phyloP scores from a whole-genome alignment of 1,140 invertebrate genomes.

The Macrostomum lignano region DNA sequence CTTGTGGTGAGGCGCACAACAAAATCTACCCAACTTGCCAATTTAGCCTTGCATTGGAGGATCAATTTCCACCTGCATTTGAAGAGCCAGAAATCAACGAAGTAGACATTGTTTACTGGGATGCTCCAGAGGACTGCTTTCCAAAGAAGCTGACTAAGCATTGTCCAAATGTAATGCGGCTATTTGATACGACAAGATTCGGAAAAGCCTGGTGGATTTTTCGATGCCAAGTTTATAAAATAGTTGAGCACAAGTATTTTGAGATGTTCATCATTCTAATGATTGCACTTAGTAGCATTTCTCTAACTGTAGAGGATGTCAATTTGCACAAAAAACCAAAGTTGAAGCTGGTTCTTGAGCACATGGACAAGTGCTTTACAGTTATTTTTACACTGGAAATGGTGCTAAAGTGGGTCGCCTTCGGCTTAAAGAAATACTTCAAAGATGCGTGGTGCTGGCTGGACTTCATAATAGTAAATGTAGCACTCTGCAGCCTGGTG shows the following conservation, averaged over 20 bases:
- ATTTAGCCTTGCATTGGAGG: too few relatives aligned
- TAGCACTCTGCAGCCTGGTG: not conserved
- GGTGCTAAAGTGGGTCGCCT: slow-evolving; percentile 78
- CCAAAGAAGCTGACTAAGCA: slow-evolving; percentile 2
- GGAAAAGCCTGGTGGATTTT: slow-evolving; percentile 60
- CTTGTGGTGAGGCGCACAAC: too few relatives aligned
- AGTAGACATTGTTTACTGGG: slow-evolving; percentile 1
- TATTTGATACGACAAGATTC: slow-evolving; percentile 31
- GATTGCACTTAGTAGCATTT: slow-evolving; percentile 74
- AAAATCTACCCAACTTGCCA: slow-evolving; percentile 2
- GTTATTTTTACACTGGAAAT: slow-evolving; percentile 85
- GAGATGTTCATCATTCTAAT: slow-evolving; percentile 82
- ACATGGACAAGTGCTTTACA: slow-evolving; percentile 83
- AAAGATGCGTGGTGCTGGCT: slow-evolving; percentile 89
- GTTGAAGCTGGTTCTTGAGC: slow-evolving; percentile 52
- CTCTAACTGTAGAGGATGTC: slow-evolving; percentile 73
- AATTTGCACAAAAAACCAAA: slow-evolving; percentile 54
- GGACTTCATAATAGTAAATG: slow-evolving; percentile 84
- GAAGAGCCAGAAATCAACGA: slow-evolving; percentile 3
- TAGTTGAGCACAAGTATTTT: slow-evolving; percentile 88
- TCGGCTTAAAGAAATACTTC: slow-evolving; percentile 74
- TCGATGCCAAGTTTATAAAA: slow-evolving; percentile 56
- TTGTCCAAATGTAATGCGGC: not conserved
- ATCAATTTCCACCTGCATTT: too few relatives aligned
- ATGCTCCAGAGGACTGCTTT: slow-evolving; percentile 1